phyloP scores from a whole-genome alignment of 2,797 vertebrate species.

The Syngnathus rostellatus region DNA sequence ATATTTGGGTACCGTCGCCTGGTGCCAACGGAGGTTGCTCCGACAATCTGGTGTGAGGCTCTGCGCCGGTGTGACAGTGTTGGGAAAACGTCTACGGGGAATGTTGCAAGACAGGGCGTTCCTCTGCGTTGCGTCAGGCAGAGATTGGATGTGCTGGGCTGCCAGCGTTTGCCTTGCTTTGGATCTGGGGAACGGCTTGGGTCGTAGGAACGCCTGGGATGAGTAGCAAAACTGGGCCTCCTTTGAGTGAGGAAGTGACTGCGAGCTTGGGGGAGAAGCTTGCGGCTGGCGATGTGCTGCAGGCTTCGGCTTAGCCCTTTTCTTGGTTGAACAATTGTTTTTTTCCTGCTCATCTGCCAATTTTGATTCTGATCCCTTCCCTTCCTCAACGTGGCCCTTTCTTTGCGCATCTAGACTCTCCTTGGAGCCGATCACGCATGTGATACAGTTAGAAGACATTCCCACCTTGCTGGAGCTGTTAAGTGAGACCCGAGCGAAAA shows the following conservation, averaged over 20 bases:
- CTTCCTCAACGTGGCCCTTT: slow-evolving; percentile 38
- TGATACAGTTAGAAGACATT: slow-evolving; percentile 88
- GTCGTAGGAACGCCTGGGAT: slow-evolving; percentile 26
- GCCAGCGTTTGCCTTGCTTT: slow-evolving; percentile 55
- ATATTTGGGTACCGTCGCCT: slow-evolving; percentile 57
- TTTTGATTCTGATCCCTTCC: slow-evolving; percentile 16
- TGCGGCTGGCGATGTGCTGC: slow-evolving; percentile 14
- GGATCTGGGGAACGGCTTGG: slow-evolving; percentile 38
- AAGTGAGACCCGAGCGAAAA: slow-evolving; percentile 76
- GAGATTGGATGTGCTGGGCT: slow-evolving; percentile 30
- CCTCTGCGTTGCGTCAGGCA: slow-evolving; percentile 36
- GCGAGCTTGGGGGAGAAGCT: slow-evolving; percentile 13
- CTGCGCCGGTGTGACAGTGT: slow-evolving; percentile 41
- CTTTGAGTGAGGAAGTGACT: slow-evolving; percentile 12
- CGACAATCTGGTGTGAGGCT: slow-evolving; percentile 49
- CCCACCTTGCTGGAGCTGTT: slow-evolving; percentile 79
- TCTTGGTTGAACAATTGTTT: slow-evolving; percentile 27
- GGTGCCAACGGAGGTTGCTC: slow-evolving; percentile 59
- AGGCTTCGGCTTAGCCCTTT: slow-evolving; percentile 27
- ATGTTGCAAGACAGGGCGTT: slow-evolving; percentile 58
- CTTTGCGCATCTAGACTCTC: slow-evolving; percentile 77
- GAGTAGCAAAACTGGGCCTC: slow-evolving; percentile 34
- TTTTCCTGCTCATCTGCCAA: slow-evolving; percentile 22
- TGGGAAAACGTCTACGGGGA: slow-evolving; percentile 43
- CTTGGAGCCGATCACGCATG: slow-evolving; percentile 79